Evolutionary conservation across 1,140 invertebrate species (phyloP), one percentile per base, ranked within the genome.

Genomic region (Diploscapter pachys): DNA sequence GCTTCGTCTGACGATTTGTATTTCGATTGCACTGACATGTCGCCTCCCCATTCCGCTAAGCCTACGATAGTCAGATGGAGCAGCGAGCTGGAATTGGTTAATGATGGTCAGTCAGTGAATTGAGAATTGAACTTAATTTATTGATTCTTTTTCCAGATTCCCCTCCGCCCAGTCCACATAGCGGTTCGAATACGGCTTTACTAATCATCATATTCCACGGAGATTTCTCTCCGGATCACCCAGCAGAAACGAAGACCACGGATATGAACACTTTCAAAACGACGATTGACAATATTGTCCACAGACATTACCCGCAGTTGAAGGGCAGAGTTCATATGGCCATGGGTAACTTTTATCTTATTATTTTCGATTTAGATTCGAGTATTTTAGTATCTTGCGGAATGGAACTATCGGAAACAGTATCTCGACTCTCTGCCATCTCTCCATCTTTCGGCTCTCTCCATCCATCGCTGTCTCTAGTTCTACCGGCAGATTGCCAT

Each of bases 211-310:
- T 86, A 8, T 84, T 86, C 78, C 80, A 85, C 72, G 80, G 81
- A 63, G 81, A 86, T 64, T 74, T 83, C 55, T 76, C 64, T 77
- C 80, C 75, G 0, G 80, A 76, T 6, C 52, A 71, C 62, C 75
- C 75, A 6, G 68, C 75, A 0, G 75, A 76, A 54, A 66, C 93
- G n/a, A 98, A 96, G 86, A 94, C 94, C 83, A 95, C 93, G 50
- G 96, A 99, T 88, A 91, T 97, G 3, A 93, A 92, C 63, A 98
- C 95, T 11, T 94, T 99, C 82, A 90, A 92, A 80, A 92, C 93
- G 66, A 94, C 94, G 11, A 94, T 99, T 85, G 95, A 99, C 86
- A 91, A 91, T 62, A 93, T 99, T 3, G 93, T 97, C 89, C 90
- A 92, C 63, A 92, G 94, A 84, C 95, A 98, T 88, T 99, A 99